Evolutionary conservation across 2,888 invertebrate genomes (phyloP), one percentile per base, ranked within the genome.

Genomic region (Dioctria linearis): DNA sequence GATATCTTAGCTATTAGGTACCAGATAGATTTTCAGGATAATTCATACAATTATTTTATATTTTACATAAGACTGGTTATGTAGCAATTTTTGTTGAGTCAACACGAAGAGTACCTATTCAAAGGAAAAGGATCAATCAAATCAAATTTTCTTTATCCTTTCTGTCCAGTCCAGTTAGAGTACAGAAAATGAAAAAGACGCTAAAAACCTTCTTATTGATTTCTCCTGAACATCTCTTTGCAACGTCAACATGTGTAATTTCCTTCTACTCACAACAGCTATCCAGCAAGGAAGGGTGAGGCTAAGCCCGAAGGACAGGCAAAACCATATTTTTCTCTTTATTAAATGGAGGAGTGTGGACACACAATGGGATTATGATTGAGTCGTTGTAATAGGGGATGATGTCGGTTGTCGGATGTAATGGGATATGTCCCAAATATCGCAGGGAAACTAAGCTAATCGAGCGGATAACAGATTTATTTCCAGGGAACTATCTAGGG

Each of bases 361-460:
- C 84, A 83, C 83, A 85, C 84, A 85, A 85, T 84, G 81, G 83
- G 83, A 85, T 84, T 85, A 85, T 85, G 84, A 85, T 85, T 85
- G 84, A 85, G 84, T 84, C 84, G 83, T 83, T 84, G 85, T 85
- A 84, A 85, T 84, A 83, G 83, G 83, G 85, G 84, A 84, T 83
- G 83, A 84, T 80, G 82, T 82, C 82, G 80, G 82, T 82, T 63
- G 78, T 80, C 75, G 57, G 79, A 75, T 73, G 82, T 81, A 81
- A 82, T 82, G 78, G 81, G 81, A 82, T 80, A 75, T 59, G 79
- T 67, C 39, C 59, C 71, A 78, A 75, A 82, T 80, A 79, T 66
- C 49, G 2, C 25, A 67, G 79, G 82, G 82, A 80, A 78, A 78
- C 82, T 78, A 65, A 82, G 78, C 82, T 82, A 83, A 83, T 83